These are phyloP conservation scores for Heterohyrax brucei DNA, from an alignment of 2,797 vertebrate species.

Conservation along the genomic window DNA sequence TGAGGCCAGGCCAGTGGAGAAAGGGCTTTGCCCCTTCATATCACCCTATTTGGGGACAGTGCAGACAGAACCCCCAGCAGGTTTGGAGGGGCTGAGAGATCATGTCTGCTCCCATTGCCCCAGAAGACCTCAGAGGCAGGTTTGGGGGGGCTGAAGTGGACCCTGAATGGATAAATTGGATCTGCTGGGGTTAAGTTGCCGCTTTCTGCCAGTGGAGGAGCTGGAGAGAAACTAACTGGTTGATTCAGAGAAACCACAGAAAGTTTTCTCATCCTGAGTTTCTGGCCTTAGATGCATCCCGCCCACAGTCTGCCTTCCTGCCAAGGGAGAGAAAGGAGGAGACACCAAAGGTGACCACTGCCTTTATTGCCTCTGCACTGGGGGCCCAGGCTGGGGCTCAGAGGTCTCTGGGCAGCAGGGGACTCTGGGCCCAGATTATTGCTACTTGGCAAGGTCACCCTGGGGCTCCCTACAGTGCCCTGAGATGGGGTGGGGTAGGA, in stretches of 20 bases:
- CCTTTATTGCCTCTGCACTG: slow-evolving; percentile 81
- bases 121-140: background rate
- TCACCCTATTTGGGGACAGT: background rate
- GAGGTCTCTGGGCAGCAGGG: slow-evolving; percentile 65
- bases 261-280: background rate
- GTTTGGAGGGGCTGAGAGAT: background rate
- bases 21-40: background rate
- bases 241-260: background rate
- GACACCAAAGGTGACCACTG: slow-evolving; percentile 24
- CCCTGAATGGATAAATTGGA: background rate
- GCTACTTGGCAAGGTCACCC: slow-evolving; percentile 78
- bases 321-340: background rate
- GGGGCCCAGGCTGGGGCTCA: slow-evolving; percentile 24
- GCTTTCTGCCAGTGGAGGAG: accelerated
- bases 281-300: background rate
- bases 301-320: background rate
- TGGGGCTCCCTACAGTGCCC: slow-evolving; percentile 73
- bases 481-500: slow-evolving; percentile 67
- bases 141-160: too few species aligned
- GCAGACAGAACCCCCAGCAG: background rate
- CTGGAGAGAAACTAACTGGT: background rate
- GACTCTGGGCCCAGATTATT: slow-evolving; percentile 81
- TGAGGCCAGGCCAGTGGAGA: background rate
- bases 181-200: background rate
- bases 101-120: background rate